Conservation (phyloP, 2,888 invertebrate species). For the Campoplex capitator region DNA sequence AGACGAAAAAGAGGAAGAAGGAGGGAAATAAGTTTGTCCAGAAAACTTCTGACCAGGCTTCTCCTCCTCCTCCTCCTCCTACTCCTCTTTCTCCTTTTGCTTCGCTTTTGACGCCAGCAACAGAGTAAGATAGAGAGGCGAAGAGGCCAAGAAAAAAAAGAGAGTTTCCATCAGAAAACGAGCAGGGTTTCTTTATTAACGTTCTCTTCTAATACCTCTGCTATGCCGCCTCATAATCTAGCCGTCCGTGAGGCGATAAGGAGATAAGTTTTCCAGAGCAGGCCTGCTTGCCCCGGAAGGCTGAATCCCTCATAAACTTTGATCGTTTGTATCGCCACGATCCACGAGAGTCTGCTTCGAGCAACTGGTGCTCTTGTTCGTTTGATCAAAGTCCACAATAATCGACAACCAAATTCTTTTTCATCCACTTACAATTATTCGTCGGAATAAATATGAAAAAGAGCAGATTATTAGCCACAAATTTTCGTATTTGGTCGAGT, state of each 20-base stretch:
- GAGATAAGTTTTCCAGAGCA: constrained; percentile 59
- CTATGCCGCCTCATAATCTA: constrained; percentile 53
- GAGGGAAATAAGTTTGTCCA: constrained; percentile 49
- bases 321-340: constrained; percentile 56
- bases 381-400: constrained; percentile 12
- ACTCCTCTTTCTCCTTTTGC: constrained; percentile 7
- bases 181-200: constrained; percentile 64
- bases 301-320: constrained; percentile 55
- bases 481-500: neutral
- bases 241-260: constrained; percentile 56
- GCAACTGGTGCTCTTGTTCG: constrained; percentile 29
- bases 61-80: constrained; percentile 5
- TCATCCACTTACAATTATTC: neutral
- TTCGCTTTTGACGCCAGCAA: constrained; percentile 7
- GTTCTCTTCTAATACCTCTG: constrained; percentile 28
- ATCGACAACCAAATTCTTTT: constrained; percentile 12
- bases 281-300: neutral
- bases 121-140: constrained; percentile 24
- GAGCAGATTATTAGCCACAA: neutral
- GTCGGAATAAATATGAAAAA: neutral
- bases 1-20: constrained; percentile 9
- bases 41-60: constrained; percentile 60
- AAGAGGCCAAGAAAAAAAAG: neutral
- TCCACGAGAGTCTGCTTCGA: constrained; percentile 11
- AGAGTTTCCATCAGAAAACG: constrained; percentile 57